Conservation (phyloP, 1,140 invertebrate species). For the Lepeophtheirus salmonis region DNA sequence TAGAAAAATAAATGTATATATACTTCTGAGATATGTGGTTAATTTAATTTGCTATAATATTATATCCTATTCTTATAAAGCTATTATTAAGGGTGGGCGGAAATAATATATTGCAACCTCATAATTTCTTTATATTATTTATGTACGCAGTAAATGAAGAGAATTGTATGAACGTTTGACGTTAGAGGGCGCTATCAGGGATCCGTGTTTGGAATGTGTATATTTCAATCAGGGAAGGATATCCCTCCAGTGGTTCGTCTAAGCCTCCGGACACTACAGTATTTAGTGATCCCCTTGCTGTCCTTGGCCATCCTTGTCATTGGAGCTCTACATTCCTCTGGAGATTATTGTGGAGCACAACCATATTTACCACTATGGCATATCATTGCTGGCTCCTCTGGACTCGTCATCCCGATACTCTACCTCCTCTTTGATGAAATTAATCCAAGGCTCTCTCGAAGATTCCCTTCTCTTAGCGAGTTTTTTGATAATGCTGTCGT, state of each 20-base stretch:
- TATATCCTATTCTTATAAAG: no score
- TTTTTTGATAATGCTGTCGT: constrained; percentile 6
- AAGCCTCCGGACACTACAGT: background rate
- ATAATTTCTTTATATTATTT: no score
- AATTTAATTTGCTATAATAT: no score
- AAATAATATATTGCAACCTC: no score
- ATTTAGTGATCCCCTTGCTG: background rate
- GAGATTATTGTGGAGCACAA: background rate
- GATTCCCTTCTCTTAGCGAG: background rate
- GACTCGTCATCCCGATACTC: background rate
- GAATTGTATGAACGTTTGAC: no score
- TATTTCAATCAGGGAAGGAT: constrained; percentile 6
- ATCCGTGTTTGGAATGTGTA: background rate
- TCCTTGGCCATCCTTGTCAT: constrained; percentile 4
- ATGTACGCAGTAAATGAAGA: no score
- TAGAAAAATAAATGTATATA: no score
- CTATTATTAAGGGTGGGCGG: no score
- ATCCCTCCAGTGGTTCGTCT: constrained; percentile 1
- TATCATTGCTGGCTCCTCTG: constrained; percentile 2
- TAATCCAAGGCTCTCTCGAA: background rate
- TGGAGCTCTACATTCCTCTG: background rate
- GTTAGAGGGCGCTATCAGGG: background rate
- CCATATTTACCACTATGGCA: constrained; percentile 7
- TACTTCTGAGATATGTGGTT: no score
- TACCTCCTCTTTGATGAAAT: constrained; percentile 14